These are phyloP conservation scores for Siniperca knerii DNA, from an alignment of 2,113 vertebrate species.

Conservation along the genomic window DNA sequence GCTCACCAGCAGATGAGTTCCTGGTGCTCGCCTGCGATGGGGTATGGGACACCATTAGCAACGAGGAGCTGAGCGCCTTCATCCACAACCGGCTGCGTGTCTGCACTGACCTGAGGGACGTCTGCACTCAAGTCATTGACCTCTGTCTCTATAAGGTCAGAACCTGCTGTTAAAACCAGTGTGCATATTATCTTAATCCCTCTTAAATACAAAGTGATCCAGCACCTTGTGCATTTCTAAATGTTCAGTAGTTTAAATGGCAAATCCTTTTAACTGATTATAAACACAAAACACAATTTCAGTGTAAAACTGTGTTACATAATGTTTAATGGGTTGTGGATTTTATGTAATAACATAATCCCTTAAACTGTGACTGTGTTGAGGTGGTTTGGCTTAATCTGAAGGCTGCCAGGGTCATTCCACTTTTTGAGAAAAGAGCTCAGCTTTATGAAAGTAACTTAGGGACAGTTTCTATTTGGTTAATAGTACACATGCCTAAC, in stretches of 20 bases:
- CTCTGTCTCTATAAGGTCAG: slow-evolving; percentile 89
- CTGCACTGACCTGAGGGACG: slow-evolving; percentile 85
- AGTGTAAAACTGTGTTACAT: slow-evolving; percentile 38
- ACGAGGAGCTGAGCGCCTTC: slow-evolving; percentile 84
- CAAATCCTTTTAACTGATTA: slow-evolving; percentile 38
- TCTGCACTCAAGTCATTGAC: slow-evolving; percentile 87
- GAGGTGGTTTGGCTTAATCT: background rate
- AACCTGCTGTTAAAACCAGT: background rate
- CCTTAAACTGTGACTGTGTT: slow-evolving; percentile 21
- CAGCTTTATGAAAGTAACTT: background rate
- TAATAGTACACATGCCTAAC: background rate
- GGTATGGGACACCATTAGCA: slow-evolving; percentile 87
- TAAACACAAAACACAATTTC: slow-evolving; percentile 26
- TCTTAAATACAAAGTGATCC: background rate
- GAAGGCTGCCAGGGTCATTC: background rate
- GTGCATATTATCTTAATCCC: background rate
- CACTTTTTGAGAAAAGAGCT: slow-evolving; percentile 2
- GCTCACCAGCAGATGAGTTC: slow-evolving; percentile 86
- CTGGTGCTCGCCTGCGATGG: slow-evolving; percentile 89
- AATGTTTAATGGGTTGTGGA: slow-evolving; percentile 35
- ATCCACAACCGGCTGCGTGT: slow-evolving; percentile 85
- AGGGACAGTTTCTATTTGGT: background rate
- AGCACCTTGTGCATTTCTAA: background rate
- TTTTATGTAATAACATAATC: slow-evolving; percentile 54
- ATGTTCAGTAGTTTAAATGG: background rate